phyloP scores from a whole-genome alignment of 2,888 invertebrate species.

The Parnassius apollo region DNA sequence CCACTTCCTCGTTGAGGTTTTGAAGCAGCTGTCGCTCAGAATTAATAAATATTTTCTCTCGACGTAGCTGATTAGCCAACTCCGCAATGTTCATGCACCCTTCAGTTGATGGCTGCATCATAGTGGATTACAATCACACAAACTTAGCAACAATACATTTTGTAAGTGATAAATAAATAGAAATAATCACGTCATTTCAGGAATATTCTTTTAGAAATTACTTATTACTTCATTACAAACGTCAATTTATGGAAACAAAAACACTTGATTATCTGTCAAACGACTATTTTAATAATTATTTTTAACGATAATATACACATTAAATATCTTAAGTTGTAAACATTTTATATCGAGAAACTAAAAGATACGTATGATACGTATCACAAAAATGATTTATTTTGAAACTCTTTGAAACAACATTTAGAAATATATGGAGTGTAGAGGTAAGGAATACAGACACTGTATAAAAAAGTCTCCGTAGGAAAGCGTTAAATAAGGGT shows the following conservation, averaged over 20 bases:
- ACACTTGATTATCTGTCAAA: slow-evolving; percentile 10
- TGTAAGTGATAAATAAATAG: slow-evolving; percentile 25
- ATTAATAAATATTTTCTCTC: slow-evolving; percentile 93
- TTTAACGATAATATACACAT: background rate
- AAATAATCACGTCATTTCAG: slow-evolving; percentile 33
- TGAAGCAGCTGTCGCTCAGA: slow-evolving; percentile 92
- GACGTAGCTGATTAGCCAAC: slow-evolving; percentile 83
- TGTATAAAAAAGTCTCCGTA: too few species aligned
- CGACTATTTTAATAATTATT: slow-evolving; percentile 11
- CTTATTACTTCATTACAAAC: slow-evolving; percentile 28
- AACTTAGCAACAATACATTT: slow-evolving; percentile 40
- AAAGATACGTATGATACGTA: slow-evolving; percentile 34
- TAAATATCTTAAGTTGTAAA: slow-evolving; percentile 10
- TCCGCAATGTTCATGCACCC: slow-evolving; percentile 76
- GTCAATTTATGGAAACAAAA: slow-evolving; percentile 11
- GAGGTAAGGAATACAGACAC: too few species aligned
- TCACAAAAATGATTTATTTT: slow-evolving; percentile 28
- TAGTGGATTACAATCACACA: slow-evolving; percentile 44
- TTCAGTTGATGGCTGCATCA: slow-evolving; percentile 75
- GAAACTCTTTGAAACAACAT: too few species aligned
- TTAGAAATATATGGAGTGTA: too few species aligned
- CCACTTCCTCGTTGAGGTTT: slow-evolving; percentile 87
- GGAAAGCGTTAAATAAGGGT: too few species aligned
- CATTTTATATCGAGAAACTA: slow-evolving; percentile 20
- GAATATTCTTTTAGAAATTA: slow-evolving; percentile 27